Percentiles rank a stretch among this genome's conserved stretches.
Evolutionary conservation across 2,797 vertebrate genomes (phyloP).

Genomic region (Hydrolagus colliei): DNA sequence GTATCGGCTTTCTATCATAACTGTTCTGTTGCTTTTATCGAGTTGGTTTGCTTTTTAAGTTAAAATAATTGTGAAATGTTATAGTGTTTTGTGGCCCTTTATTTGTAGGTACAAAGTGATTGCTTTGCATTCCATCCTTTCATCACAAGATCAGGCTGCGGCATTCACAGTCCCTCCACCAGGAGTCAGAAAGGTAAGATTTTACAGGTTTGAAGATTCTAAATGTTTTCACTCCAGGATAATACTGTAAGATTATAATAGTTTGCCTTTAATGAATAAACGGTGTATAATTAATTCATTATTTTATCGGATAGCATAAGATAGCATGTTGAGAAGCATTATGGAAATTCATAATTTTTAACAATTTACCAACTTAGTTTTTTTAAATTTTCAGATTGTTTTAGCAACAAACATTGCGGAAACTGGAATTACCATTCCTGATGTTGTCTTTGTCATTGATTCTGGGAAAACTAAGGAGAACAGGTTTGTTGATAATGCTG

Average conservation of each 20-base stretch:
- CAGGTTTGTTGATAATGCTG: slow-evolving; percentile 56
- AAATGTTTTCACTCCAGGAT: background rate
- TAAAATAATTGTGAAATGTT: slow-evolving; percentile 37
- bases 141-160: slow-evolving; percentile 85
- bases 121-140: slow-evolving; percentile 87
- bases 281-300: too few relatives aligned
- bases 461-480: slow-evolving; percentile 94
- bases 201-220: background rate
- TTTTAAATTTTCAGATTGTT: slow-evolving; percentile 72
- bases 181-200: slow-evolving; percentile 82
- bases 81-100: slow-evolving; percentile 33
- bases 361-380: background rate
- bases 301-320: background rate
- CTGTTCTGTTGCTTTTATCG: slow-evolving; percentile 33
- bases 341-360: background rate
- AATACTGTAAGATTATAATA: background rate
- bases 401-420: slow-evolving; percentile 98
- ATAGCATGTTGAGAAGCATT: too few relatives aligned
- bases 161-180: slow-evolving; percentile 81
- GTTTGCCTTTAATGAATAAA: background rate
- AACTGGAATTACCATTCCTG: slow-evolving; percentile 94
- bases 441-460: slow-evolving; percentile 94
- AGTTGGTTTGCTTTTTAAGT: slow-evolving; percentile 42
- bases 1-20: too few relatives aligned
- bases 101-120: slow-evolving; percentile 73